Base-by-base conservation (phyloP, 2,888 invertebrate species). In the Julus scanicus region DNA sequence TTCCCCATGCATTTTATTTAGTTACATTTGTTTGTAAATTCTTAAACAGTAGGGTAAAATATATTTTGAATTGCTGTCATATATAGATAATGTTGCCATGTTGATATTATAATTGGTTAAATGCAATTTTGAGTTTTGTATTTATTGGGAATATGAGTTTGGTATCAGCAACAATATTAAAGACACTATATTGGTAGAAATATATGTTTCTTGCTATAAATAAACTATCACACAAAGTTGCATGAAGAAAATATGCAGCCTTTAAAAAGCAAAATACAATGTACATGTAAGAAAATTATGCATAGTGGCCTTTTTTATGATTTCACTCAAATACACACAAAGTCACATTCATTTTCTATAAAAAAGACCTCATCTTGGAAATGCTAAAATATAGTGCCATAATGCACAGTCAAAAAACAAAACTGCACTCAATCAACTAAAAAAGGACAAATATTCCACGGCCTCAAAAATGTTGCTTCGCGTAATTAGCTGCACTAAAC, bases 161-260 rank as follows among this genome's bases (percentile, higher is more conserved):
- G 20, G 71, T 71, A 71, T 71, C 11, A 29, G 20, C 71, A 71
- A 71, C 11, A 71, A 71, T 71, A 29, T 29, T 63, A 29, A 71
- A 71, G 71, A 71, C 71, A 71, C 71, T 71, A 71, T 29, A 29
- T 71, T 71, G 71, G 71, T 71, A 71, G 71, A 71, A 71, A 71
- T 71, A 71, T 71, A 20, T 20, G 29, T 29, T 71, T 71, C 71
- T 71, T 71, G 71, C 71, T 20, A 29, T 71, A 71, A 71, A 71
- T 71, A 71, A 71, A 71, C 20, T 71, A 71, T 71, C 71, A 71
- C 71, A 71, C 20, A 29, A 53, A 29, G 20, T 63, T 63, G 63
- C 63, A 63, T 63, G 63, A 63, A 71, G 29, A 71, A 71, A 71
- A 71, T 71, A 29, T 20, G 71, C 71, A 71, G 71, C 29, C 71